Conservation (phyloP, 2,888 invertebrate genomes). For the Heteropelma amictum region DNA sequence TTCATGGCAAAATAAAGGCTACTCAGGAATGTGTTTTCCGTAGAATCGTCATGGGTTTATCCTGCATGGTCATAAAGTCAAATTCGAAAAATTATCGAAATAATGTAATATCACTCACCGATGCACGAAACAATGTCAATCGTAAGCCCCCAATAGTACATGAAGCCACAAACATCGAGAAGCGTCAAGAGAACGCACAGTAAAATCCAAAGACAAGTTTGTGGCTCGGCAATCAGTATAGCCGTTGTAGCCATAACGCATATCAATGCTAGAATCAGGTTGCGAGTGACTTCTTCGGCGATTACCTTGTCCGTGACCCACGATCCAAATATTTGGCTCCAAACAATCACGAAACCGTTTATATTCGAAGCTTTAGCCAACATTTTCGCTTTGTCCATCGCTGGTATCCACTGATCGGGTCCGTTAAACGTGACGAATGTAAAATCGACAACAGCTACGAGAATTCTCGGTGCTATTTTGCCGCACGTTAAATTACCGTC, state of each 20-base stretch:
- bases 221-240: conserved; percentile 86
- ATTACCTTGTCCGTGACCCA: conserved; percentile 91
- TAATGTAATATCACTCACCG: conserved; percentile 75
- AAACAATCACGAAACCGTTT: conserved; percentile 83
- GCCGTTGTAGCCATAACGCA: conserved; percentile 90
- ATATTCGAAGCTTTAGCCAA: conserved; percentile 81
- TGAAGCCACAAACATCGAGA: conserved; percentile 86
- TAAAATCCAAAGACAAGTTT: conserved; percentile 89
- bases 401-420: conserved; percentile 85
- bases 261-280: conserved; percentile 85
- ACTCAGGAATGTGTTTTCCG: no score
- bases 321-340: conserved; percentile 86
- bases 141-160: conserved; percentile 90
- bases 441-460: conserved; percentile 83
- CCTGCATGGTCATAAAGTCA: neutral
- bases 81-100: neutral
- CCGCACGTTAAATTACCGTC: conserved; percentile 82
- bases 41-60: no score
- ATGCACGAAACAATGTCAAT: conserved; percentile 91
- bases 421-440: conserved; percentile 81
- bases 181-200: conserved; percentile 86
- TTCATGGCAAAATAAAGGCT: no score
- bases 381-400: conserved; percentile 84
- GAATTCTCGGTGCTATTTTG: conserved; percentile 80
- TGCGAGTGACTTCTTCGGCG: conserved; percentile 86